Percentiles rank a stretch among this genome's conserved stretches.
These are phyloP conservation scores for Clarias batrachus DNA, from an alignment of 2,113 vertebrate species.

Conservation along the genomic window DNA sequence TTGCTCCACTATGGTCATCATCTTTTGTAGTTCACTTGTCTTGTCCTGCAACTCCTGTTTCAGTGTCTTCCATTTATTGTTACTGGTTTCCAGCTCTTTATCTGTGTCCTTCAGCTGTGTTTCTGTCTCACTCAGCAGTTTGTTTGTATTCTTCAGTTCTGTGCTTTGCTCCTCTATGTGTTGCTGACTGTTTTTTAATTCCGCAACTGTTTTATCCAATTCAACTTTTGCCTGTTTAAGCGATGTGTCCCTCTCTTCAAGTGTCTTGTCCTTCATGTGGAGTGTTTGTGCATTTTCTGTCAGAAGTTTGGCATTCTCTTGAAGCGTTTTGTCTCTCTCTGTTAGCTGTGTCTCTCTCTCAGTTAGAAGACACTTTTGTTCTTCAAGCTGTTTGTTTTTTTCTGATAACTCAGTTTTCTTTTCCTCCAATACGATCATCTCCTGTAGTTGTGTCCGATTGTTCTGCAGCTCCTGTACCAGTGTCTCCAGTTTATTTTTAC, in stretches of 20 bases:
- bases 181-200: too few relatives aligned
- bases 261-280: neutral
- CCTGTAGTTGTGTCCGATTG: neutral
- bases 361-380: too few relatives aligned
- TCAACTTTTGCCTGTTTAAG: conserved; percentile 1
- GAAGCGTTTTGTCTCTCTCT: too few relatives aligned
- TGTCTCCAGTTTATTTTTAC: conserved; percentile 1
- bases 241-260: neutral
- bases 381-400: neutral
- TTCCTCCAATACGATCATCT: neutral
- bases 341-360: too few relatives aligned
- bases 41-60: too few relatives aligned
- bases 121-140: neutral
- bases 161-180: too few relatives aligned
- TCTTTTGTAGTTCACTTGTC: too few relatives aligned
- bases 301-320: neutral
- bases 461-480: conserved; percentile 4
- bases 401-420: conserved; percentile 15
- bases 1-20: too few relatives aligned
- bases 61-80: too few relatives aligned
- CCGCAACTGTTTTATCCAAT: too few relatives aligned
- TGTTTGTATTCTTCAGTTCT: too few relatives aligned
- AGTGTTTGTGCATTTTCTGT: conserved; percentile 10
- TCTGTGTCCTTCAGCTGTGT: too few relatives aligned
- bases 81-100: neutral